Percentiles rank a stretch among this genome's conserved stretches.
phyloP scores from a whole-genome alignment of 2,113 vertebrate genomes.

The Pelobates fuscus region DNA sequence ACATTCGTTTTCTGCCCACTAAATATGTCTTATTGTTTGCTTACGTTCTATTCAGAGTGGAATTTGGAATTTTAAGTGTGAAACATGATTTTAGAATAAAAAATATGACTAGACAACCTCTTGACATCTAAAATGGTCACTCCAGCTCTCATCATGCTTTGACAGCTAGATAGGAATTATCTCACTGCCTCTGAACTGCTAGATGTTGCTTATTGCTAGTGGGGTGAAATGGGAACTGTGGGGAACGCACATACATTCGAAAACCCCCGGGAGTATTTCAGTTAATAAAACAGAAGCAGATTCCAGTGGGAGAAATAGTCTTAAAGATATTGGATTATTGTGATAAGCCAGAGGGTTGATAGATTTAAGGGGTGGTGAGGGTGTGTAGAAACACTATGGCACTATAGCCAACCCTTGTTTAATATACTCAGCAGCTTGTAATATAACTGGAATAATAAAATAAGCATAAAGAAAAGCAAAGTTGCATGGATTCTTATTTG shows the following conservation, averaged over 20 bases:
- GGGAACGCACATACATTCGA: neutral
- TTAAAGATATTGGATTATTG: neutral
- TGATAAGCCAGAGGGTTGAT: neutral
- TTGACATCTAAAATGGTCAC: neutral
- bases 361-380: neutral
- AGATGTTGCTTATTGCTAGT: no score
- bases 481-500: no score
- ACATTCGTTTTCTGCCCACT: neutral
- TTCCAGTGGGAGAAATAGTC: neutral
- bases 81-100: neutral
- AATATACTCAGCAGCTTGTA: no score
- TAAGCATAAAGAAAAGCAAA: no score
- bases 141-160: no score
- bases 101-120: neutral
- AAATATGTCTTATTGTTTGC: neutral
- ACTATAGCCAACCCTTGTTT: neutral
- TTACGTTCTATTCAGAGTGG: neutral
- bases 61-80: neutral
- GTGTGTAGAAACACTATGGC: neutral
- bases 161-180: no score
- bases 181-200: no score
- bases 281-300: neutral
- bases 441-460: no score
- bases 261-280: neutral
- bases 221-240: neutral